These are phyloP conservation scores for Drosophila algonquin DNA, from an alignment of 2,888 invertebrate species.

Conservation along the genomic window DNA sequence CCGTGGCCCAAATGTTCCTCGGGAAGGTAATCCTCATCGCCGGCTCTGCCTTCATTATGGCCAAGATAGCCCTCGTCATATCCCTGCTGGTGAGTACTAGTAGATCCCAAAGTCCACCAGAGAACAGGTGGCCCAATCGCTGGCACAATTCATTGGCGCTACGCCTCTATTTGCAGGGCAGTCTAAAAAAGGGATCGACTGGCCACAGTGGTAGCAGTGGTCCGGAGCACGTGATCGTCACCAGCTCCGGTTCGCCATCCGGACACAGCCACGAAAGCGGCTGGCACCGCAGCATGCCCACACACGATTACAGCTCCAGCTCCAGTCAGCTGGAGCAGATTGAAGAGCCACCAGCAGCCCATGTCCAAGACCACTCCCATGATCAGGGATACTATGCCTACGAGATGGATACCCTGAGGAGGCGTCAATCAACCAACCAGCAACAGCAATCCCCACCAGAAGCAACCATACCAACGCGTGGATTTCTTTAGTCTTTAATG, in stretches of 20 bases:
- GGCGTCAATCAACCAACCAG: constrained; percentile 39
- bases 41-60: constrained; percentile 87
- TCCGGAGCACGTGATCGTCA: constrained; percentile 85
- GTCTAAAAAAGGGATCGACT: constrained; percentile 86
- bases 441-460: not conserved
- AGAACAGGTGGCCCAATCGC: constrained; percentile 13
- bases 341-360: constrained; percentile 32
- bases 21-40: constrained; percentile 88
- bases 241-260: constrained; percentile 76
- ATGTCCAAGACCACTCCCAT: constrained; percentile 6
- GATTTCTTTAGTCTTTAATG: constrained; percentile 59
- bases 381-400: constrained; percentile 59
- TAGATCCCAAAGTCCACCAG: not conserved
- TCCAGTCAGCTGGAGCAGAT: constrained; percentile 36
- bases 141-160: constrained; percentile 35
- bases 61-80: constrained; percentile 87
- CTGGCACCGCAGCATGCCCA: constrained; percentile 84
- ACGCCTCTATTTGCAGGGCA: constrained; percentile 84
- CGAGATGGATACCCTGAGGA: constrained; percentile 45
- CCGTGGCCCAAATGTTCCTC: constrained; percentile 88
- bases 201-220: constrained; percentile 82
- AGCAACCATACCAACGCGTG: constrained; percentile 26
- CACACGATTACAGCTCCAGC: constrained; percentile 40
- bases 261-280: constrained; percentile 80
- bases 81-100: constrained; percentile 85